Evolutionary conservation across 2,797 vertebrate genomes (phyloP).

Genomic region (Amphiprion clarkii): DNA sequence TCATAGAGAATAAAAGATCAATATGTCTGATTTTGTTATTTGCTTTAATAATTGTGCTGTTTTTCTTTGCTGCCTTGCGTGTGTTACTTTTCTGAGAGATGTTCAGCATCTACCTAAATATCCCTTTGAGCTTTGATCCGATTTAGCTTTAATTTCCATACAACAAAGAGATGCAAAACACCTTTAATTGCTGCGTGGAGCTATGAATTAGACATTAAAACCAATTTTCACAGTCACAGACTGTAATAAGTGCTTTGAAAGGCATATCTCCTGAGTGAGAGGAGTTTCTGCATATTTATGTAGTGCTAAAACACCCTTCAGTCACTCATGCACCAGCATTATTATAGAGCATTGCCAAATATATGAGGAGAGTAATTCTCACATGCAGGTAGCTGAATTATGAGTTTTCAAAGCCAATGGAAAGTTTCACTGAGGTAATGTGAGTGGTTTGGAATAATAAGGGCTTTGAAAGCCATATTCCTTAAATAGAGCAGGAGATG

Average conservation of each 20-base stretch:
- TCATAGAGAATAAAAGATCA: background rate
- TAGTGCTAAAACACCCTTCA: slow-evolving; percentile 28
- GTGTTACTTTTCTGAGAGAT: background rate
- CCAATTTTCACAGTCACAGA: slow-evolving; percentile 64
- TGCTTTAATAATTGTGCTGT: background rate
- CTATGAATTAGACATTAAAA: slow-evolving; percentile 48
- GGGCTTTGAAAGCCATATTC: slow-evolving; percentile 52
- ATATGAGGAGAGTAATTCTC: slow-evolving; percentile 50
- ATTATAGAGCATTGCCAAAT: slow-evolving; percentile 64
- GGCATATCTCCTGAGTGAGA: slow-evolving; percentile 34
- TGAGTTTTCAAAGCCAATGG: slow-evolving; percentile 55
- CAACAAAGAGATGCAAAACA: slow-evolving; percentile 33
- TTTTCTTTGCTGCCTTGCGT: background rate
- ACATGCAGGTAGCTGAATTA: slow-evolving; percentile 68
- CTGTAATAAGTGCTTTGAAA: slow-evolving; percentile 61
- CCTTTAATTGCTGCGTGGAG: slow-evolving; percentile 35
- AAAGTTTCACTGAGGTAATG: slow-evolving; percentile 64
- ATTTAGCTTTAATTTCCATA: slow-evolving; percentile 36
- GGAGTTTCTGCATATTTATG: slow-evolving; percentile 39
- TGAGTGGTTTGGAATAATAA: slow-evolving; percentile 74
- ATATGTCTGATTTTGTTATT: background rate
- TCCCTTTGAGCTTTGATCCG: slow-evolving; percentile 34
- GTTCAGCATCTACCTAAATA: slow-evolving; percentile 4
- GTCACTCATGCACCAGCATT: slow-evolving; percentile 57
- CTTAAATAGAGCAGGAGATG: slow-evolving; percentile 62